These are phyloP conservation scores for Musca vetustissima DNA, from an alignment of 1,140 invertebrate species.

Conservation along the genomic window DNA sequence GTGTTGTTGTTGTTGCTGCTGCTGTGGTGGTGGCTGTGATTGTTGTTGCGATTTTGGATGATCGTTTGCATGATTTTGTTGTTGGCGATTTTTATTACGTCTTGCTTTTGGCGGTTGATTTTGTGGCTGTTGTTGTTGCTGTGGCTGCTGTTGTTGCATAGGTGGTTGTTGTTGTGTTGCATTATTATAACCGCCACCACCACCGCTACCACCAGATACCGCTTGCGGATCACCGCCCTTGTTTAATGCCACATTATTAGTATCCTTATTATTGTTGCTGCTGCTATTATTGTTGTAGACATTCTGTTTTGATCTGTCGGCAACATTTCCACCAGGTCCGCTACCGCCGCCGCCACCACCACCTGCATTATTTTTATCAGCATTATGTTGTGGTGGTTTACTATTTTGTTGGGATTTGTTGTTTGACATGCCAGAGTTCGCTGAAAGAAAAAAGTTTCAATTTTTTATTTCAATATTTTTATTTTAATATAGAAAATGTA, in stretches of 20 bases:
- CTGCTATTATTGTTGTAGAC: conserved; percentile 29
- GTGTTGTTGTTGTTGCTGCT: conserved; percentile 31
- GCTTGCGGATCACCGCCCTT: conserved; percentile 30
- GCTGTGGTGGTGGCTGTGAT: conserved; percentile 26
- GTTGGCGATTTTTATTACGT: conserved; percentile 41
- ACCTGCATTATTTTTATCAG: conserved; percentile 47
- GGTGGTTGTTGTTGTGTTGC: conserved; percentile 27
- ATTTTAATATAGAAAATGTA: too few species aligned
- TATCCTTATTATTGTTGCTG: conserved; percentile 25
- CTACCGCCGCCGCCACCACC: conserved; percentile 33
- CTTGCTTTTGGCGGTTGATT: conserved; percentile 47
- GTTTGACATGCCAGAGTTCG: conserved; percentile 48
- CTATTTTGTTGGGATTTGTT: conserved; percentile 46
- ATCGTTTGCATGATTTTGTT: conserved; percentile 18
- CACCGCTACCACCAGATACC: conserved; percentile 16
- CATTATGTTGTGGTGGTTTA: conserved; percentile 36
- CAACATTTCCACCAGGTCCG: conserved; percentile 29
- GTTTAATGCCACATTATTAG: conserved; percentile 20
- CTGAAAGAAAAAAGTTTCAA: too few species aligned
- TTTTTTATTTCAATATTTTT: neutral
- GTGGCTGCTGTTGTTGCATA: conserved; percentile 32
- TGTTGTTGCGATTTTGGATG: conserved; percentile 38
- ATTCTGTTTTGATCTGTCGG: conserved; percentile 31
- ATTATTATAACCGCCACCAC: too few species aligned
- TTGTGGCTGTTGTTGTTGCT: conserved; percentile 31